Evolutionary conservation across 2,797 vertebrate genomes (phyloP), one percentile per base, ranked within the genome.

Genomic region (Margarornis squamiger): DNA sequence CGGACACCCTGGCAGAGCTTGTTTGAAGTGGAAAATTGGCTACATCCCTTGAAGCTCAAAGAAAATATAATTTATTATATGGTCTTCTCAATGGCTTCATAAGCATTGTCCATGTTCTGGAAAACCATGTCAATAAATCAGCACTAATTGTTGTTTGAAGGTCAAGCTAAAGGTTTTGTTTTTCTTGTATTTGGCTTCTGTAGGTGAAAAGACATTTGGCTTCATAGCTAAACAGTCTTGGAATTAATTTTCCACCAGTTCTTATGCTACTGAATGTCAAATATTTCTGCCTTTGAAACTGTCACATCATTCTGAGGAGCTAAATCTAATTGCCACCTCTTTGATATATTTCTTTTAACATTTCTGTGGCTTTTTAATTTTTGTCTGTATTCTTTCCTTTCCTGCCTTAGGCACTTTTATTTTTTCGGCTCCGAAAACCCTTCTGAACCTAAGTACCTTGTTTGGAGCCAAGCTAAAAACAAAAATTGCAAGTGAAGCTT

Each of bases 321-420:
- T 96, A 96, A 95, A 97, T 97, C 95, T 93, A 96, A 96, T 96
- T 96, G 88, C 67, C 92, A 96, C 96, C 83, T 93, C 96, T 94
- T 93, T 93, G 77, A 95, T 92, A 92, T 67, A 55, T 46, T 90
- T 90, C 55, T 96, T 88, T 67, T 45, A 86, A n/a, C 83, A 82
- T 91, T 96, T 93, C 52, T 95, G 91, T 90, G 95, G 94, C 48
- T 90, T 96, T 92, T 82, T 82, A 82, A 92, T 86, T 82, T 88
- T 87, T 54, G 57, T 65, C 71, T 93, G 41, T 79, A 57, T 94
- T 76, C 16, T 92, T 95, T 93, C 74, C 34, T 93, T 91, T 78
- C 61, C 30, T 84, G 85, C 70, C 75, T 74, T 89, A 57, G 78
- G 91, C 61, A 70, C 12, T 29, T 78, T 54, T 27, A 51, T 39